A percentile compares a stretch with the other conserved stretches of the same genome.
Evolutionary conservation across 2,888 invertebrate genomes (phyloP).

Genomic region (Idaea aversata): DNA sequence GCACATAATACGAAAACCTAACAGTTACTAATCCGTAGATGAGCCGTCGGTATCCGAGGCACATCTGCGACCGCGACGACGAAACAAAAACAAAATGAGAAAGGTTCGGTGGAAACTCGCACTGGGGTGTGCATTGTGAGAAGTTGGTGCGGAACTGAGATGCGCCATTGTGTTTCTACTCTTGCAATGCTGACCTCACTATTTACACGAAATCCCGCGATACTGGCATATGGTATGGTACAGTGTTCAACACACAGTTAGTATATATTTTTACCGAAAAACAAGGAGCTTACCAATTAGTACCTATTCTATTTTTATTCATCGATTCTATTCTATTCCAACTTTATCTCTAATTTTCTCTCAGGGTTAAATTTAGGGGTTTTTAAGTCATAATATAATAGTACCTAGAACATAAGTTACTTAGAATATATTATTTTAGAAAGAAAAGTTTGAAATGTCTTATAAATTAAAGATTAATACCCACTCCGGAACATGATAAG

Average conservation of each 20-base stretch:
- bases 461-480: conserved; percentile 14
- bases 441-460: too few relatives aligned
- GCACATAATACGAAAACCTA: conserved; percentile 66
- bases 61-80: conserved; percentile 68
- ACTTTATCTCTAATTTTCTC: too few relatives aligned
- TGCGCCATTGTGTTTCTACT: conserved; percentile 36
- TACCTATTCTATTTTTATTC: too few relatives aligned
- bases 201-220: conserved; percentile 14
- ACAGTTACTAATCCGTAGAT: conserved; percentile 75
- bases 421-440: too few relatives aligned
- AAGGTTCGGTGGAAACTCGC: conserved; percentile 66
- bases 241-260: not conserved
- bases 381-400: too few relatives aligned
- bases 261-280: too few relatives aligned
- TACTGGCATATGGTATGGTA: not conserved
- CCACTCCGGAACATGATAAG: conserved; percentile 37
- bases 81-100: conserved; percentile 78
- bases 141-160: conserved; percentile 61
- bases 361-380: too few relatives aligned
- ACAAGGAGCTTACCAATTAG: too few relatives aligned
- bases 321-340: too few relatives aligned
- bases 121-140: conserved; percentile 67
- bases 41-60: conserved; percentile 64
- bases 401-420: too few relatives aligned
- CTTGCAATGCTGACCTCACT: conserved; percentile 29